Conservation (phyloP, 1,140 invertebrate species). For the Galleria mellonella region DNA sequence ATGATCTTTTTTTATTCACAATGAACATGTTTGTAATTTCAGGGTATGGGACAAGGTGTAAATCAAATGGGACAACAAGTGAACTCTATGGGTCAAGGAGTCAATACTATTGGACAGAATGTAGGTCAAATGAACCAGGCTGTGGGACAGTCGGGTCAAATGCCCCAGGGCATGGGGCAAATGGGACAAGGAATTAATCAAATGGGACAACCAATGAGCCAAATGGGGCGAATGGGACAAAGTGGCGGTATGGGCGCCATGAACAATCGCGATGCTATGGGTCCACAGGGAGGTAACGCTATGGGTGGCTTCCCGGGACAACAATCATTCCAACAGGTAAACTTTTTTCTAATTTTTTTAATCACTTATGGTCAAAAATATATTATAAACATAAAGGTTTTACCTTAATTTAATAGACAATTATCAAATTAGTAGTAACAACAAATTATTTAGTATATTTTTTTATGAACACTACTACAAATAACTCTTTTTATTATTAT, state of each 20-base stretch:
- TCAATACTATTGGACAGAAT: conserved; percentile 57
- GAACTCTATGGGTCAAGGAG: conserved; percentile 54
- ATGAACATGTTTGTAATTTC: conserved; percentile 6
- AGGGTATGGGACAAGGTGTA: conserved; percentile 61
- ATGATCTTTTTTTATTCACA: conserved; percentile 5
- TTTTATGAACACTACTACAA: no score
- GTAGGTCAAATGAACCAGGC: conserved; percentile 62
- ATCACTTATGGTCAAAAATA: neutral
- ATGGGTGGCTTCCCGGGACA: conserved; percentile 74
- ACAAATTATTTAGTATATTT: no score
- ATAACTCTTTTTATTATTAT: conserved; percentile 7
- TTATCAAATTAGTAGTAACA: no score
- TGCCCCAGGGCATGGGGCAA: conserved; percentile 67
- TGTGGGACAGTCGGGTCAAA: conserved; percentile 55
- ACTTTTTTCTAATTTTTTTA: conserved; percentile 3
- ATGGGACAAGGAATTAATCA: conserved; percentile 70
- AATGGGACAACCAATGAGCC: conserved; percentile 72
- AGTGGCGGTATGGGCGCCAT: conserved; percentile 63
- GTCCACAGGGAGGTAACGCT: conserved; percentile 71
- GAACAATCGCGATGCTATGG: conserved; percentile 68
- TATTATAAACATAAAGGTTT: neutral
- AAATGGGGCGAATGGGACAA: conserved; percentile 69
- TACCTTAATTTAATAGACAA: no score
- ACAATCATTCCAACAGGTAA: conserved; percentile 70
- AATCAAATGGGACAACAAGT: conserved; percentile 64